These are phyloP conservation scores for Lepisosteus oculatus DNA, from an alignment of 2,113 vertebrate genomes.

Conservation along the genomic window DNA sequence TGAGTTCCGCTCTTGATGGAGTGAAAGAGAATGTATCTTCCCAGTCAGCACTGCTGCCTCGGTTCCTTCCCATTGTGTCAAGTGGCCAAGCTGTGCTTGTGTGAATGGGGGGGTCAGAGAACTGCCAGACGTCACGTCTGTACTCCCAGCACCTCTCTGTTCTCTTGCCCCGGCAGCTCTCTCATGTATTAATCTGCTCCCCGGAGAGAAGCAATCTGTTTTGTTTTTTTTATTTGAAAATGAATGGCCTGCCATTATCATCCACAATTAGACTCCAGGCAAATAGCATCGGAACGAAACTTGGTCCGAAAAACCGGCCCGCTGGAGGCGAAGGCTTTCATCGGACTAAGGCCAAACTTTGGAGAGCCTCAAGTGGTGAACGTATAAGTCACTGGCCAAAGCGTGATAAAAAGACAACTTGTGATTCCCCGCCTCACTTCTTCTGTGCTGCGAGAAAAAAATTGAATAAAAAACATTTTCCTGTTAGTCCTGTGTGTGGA, in stretches of 20 bases:
- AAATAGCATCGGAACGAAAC: constrained; percentile 52
- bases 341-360: constrained; percentile 22
- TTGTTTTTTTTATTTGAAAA: constrained; percentile 56
- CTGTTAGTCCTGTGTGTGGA: too few species aligned
- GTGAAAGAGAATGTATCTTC: neutral
- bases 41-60: neutral
- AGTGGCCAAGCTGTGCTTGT: neutral
- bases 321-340: constrained; percentile 52
- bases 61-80: neutral
- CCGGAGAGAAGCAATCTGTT: constrained; percentile 65
- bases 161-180: constrained; percentile 52
- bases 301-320: constrained; percentile 42
- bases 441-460: too few species aligned
- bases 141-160: constrained; percentile 42
- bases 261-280: constrained; percentile 69
- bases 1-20: neutral
- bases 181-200: constrained; percentile 60
- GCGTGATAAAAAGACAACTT: too few species aligned
- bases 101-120: constrained; percentile 5
- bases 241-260: constrained; percentile 61
- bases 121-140: neutral
- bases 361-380: too few species aligned
- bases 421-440: too few species aligned
- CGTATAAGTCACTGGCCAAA: too few species aligned
- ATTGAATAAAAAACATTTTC: too few species aligned